phyloP scores from a whole-genome alignment of 2,888 invertebrate species.

The Galeruca laticollis region DNA sequence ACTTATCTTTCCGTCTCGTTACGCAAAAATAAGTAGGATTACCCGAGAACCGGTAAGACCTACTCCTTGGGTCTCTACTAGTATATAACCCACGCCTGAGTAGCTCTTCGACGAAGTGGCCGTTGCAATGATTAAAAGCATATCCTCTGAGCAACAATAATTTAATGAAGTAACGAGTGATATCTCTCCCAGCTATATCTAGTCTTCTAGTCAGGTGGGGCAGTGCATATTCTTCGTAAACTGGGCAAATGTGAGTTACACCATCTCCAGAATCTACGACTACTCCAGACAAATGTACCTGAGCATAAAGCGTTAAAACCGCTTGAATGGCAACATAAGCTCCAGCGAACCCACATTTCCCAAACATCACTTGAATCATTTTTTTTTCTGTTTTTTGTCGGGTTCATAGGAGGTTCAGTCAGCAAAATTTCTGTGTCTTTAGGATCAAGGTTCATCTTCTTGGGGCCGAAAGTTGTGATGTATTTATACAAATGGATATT shows the following conservation, averaged over 20 bases:
- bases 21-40: no score
- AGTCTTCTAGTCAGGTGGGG: slow-evolving; percentile 94
- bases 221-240: slow-evolving; percentile 96
- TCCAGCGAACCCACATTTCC: slow-evolving; percentile 94
- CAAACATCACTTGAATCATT: slow-evolving; percentile 99
- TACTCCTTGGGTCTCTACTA: no score
- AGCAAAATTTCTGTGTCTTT: slow-evolving; percentile 88
- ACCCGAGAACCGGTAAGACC: no score
- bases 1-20: no score
- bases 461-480: slow-evolving; percentile 97
- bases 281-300: slow-evolving; percentile 92
- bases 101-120: no score
- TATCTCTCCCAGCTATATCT: slow-evolving; percentile 98
- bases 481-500: no score
- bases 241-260: slow-evolving; percentile 99
- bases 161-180: slow-evolving; percentile 97
- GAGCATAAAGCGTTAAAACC: slow-evolving; percentile 94
- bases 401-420: slow-evolving; percentile 99
- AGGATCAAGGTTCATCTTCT: slow-evolving; percentile 96
- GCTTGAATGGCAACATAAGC: slow-evolving; percentile 97
- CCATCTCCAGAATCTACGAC: slow-evolving; percentile 99
- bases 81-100: no score
- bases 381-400: slow-evolving; percentile 95
- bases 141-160: slow-evolving; percentile 93
- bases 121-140: slow-evolving; percentile 99